Percentiles rank a stretch among this genome's conserved stretches.
These are phyloP conservation scores for Coelinius sp. DNA, from an alignment of 2,888 invertebrate genomes.

Conservation along the genomic window DNA sequence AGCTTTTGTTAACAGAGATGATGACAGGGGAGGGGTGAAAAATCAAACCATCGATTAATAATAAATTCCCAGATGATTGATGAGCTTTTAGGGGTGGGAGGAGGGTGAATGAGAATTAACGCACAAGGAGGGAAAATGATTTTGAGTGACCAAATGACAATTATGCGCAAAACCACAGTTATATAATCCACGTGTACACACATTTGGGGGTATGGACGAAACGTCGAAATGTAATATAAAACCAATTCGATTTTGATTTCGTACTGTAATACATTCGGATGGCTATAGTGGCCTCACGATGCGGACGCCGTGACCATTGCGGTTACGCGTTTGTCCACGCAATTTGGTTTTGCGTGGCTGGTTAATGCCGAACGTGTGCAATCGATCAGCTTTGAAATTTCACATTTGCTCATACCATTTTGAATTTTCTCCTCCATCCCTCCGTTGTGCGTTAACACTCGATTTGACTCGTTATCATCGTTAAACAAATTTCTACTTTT, in stretches of 20 bases:
- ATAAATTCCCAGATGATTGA: conserved; percentile 38
- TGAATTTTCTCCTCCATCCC: not conserved
- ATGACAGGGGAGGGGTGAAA: not conserved
- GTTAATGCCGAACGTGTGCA: conserved; percentile 42
- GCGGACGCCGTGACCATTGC: conserved; percentile 48
- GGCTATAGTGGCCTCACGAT: conserved; percentile 40
- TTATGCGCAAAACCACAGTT: conserved; percentile 37
- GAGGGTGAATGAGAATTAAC: conserved; percentile 8
- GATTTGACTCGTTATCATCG: conserved; percentile 31
- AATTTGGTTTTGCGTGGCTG: conserved; percentile 54
- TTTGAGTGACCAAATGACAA: conserved; percentile 45
- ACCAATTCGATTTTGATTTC: conserved; percentile 52
- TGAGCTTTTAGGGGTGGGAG: conserved; percentile 22
- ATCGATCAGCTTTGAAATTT: conserved; percentile 35
- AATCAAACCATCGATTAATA: conserved; percentile 30
- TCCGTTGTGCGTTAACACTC: conserved; percentile 32
- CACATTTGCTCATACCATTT: conserved; percentile 27
- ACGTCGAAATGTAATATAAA: conserved; percentile 42
- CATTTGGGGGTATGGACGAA: conserved; percentile 29
- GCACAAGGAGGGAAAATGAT: conserved; percentile 43
- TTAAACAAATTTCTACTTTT: conserved; percentile 10
- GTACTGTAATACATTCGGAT: conserved; percentile 50
- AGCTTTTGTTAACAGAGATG: not conserved
- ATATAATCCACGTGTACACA: conserved; percentile 17
- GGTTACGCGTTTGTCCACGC: conserved; percentile 55